These are phyloP conservation scores for Spheniscus mendiculus DNA, from an alignment of 2,113 vertebrate species.

Conservation along the genomic window DNA sequence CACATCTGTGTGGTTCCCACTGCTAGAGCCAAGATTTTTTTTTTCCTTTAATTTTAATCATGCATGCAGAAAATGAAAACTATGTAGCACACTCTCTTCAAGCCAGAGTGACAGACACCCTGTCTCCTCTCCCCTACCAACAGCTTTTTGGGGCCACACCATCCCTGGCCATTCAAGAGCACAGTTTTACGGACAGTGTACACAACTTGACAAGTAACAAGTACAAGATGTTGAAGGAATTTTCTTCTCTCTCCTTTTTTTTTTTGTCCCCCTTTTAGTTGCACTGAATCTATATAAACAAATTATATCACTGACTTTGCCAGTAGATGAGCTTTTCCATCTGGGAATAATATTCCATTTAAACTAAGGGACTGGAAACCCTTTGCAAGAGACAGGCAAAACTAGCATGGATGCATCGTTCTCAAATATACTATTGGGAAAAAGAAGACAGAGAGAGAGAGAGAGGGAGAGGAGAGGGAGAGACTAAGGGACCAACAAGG, in stretches of 20 bases:
- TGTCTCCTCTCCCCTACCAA: neutral
- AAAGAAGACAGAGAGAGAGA: no score
- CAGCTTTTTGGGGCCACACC: neutral
- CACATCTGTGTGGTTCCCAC: slow-evolving; percentile 31
- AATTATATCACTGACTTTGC: neutral
- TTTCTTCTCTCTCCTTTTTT: neutral
- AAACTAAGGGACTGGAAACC: neutral
- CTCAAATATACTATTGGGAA: neutral
- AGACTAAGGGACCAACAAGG: neutral
- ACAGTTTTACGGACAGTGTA: neutral
- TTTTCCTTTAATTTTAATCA: neutral
- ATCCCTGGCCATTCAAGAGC: neutral
- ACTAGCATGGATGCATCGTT: neutral
- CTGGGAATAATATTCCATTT: neutral
- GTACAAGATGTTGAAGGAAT: neutral
- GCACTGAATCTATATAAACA: neutral
- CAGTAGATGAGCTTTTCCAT: neutral
- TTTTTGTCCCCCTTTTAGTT: neutral
- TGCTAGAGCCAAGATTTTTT: neutral
- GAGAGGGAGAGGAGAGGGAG: neutral
- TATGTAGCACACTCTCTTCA: neutral
- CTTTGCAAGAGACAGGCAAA: neutral
- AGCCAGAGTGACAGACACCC: neutral
- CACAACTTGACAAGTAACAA: neutral
- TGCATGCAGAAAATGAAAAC: slow-evolving; percentile 29